These are phyloP conservation scores for Ypsolopha sequella DNA, from an alignment of 2,888 invertebrate species.

Conservation along the genomic window DNA sequence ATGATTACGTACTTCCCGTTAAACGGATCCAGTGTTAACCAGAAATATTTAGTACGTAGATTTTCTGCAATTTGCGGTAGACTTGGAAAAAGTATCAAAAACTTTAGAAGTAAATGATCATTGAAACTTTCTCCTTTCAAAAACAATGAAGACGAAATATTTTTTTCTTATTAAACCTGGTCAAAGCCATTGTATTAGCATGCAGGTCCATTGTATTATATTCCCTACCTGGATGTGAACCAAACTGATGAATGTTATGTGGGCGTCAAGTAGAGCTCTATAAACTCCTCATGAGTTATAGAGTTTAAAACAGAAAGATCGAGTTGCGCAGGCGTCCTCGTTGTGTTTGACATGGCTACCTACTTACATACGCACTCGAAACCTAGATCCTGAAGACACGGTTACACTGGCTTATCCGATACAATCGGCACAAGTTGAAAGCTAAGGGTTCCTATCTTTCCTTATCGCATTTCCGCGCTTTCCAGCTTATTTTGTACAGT, in stretches of 20 bases:
- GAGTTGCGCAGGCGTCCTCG: conserved; percentile 20
- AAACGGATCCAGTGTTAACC: too few species aligned
- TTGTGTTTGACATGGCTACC: conserved; percentile 40
- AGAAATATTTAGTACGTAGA: too few species aligned
- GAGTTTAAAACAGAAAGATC: too few species aligned
- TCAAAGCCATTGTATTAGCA: background rate
- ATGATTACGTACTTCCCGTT: too few species aligned
- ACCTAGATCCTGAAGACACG: conserved; percentile 57
- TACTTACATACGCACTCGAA: conserved; percentile 31
- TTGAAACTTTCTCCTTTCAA: too few species aligned
- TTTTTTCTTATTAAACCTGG: background rate
- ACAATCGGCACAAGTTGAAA: conserved; percentile 21
- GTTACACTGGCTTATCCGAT: conserved; percentile 42
- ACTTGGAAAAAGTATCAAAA: too few species aligned
- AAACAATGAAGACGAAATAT: too few species aligned
- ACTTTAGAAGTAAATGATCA: too few species aligned
- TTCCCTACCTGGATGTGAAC: background rate
- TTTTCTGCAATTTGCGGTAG: too few species aligned
- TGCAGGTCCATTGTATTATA: background rate
- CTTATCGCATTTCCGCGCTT: too few species aligned
- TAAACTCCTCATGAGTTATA: too few species aligned
- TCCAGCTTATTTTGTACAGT: too few species aligned
- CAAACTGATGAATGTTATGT: background rate
- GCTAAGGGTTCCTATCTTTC: conserved; percentile 6
- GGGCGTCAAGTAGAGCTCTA: background rate